A percentile compares a stretch with the other conserved stretches of the same genome.
Conservation (phyloP, 2,797 vertebrate species). For the Oreortyx pictus region DNA sequence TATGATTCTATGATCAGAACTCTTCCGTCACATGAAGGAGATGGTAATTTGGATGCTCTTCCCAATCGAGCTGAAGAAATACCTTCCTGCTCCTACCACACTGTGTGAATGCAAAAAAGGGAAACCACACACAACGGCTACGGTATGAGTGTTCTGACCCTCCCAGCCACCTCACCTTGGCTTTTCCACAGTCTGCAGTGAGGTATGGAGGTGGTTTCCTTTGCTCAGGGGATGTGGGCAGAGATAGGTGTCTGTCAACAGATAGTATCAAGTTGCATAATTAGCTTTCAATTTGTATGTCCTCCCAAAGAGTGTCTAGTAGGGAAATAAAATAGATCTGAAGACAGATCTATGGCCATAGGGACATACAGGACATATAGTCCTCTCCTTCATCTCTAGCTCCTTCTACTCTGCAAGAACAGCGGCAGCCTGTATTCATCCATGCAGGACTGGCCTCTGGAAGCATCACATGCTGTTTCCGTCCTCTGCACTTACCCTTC, state of each 20-base stretch:
- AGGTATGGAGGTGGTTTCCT: background rate
- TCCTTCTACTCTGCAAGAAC: too few species aligned
- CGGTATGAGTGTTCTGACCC: constrained; percentile 18
- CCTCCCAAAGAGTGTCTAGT: background rate
- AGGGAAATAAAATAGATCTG: constrained; percentile 7
- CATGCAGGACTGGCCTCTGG: background rate
- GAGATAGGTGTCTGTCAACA: constrained; percentile 43
- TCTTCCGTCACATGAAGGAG: background rate
- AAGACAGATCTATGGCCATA: constrained; percentile 32
- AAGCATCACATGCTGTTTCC: background rate
- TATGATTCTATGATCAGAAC: background rate
- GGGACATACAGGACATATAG: background rate
- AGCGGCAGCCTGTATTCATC: background rate
- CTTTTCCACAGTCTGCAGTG: background rate
- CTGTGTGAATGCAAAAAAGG: rapidly evolving
- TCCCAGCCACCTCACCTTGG: background rate
- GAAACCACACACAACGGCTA: background rate
- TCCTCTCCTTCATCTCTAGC: background rate
- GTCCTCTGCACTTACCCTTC: background rate
- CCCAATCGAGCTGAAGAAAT: background rate
- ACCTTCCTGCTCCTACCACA: background rate
- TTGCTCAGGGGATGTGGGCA: background rate
- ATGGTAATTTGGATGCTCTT: background rate
- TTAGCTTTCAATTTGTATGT: constrained; percentile 65
- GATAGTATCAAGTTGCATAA: constrained; percentile 57